phyloP scores from a whole-genome alignment of 1,140 invertebrate genomes.

The Hermetia illucens region DNA sequence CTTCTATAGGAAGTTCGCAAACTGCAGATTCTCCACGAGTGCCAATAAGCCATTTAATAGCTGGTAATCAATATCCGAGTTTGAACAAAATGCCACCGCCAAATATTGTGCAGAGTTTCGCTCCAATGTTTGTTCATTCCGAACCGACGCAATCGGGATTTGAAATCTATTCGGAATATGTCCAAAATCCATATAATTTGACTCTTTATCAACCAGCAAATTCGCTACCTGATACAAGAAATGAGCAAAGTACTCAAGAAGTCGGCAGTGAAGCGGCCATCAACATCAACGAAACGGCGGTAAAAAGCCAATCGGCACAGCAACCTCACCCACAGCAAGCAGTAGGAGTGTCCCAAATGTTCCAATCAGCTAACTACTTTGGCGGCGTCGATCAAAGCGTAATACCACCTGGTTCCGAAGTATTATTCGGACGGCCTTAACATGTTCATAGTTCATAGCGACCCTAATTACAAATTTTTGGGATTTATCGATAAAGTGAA shows the following conservation, averaged over 20 bases:
- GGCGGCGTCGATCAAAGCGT: slow-evolving; percentile 30
- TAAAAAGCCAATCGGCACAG: slow-evolving; percentile 12
- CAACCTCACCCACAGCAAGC: slow-evolving; percentile 12
- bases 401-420: slow-evolving; percentile 39
- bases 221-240: slow-evolving; percentile 4
- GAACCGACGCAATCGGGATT: slow-evolving; percentile 6
- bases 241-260: slow-evolving; percentile 1
- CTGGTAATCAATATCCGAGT: slow-evolving; percentile 21
- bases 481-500: background rate
- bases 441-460: background rate
- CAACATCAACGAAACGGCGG: slow-evolving; percentile 1
- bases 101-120: slow-evolving; percentile 25
- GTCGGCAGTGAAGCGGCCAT: background rate
- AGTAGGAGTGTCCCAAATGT: slow-evolving; percentile 16
- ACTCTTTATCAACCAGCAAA: slow-evolving; percentile 16
- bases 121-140: slow-evolving; percentile 15
- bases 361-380: slow-evolving; percentile 39
- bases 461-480: background rate
- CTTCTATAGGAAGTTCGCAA: background rate
- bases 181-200: slow-evolving; percentile 34
- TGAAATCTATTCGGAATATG: slow-evolving; percentile 33
- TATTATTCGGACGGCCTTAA: slow-evolving; percentile 34
- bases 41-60: slow-evolving; percentile 20
- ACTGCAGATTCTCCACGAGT: too few species aligned
- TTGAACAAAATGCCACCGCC: slow-evolving; percentile 19